Evolutionary conservation across 2,113 vertebrate species (phyloP), one percentile per base, ranked within the genome.

Genomic region (Pionites leucogaster): DNA sequence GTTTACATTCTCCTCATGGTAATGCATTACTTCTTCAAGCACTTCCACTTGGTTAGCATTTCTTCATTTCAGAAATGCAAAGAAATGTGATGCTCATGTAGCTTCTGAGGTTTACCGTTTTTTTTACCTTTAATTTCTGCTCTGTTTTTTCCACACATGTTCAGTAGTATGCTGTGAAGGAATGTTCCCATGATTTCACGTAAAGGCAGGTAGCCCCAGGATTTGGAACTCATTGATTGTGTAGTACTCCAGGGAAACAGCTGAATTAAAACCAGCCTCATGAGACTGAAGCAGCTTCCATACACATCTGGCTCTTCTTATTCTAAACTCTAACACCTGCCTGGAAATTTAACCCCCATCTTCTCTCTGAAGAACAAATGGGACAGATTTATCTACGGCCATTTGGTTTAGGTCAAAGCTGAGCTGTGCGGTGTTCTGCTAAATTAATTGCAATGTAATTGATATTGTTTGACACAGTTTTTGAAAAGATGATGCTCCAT

Each of bases 201-300:
- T 35, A 65, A 97, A 96, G 42, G 22, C 92, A 97, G 96, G 97
- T 97, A 98, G 97, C 97, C 97, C 93, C 93, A 98, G 98, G 98
- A 98, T 98, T 98, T 97, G 95, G 96, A 98, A 92, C 95, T 97
- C 97, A 96, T 93, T 96, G 97, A 97, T 91, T 97, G 91, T 97
- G 90, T 35, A 71, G 39, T 69, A 95, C 97, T 97, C 97, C 60
- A 84, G 98, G 96, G 98, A 98, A 95, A 97, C 1, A 93, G 92
- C 90, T 97, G 98, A 98, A 97, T 98, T 98, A 98, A 98, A 98
- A 98, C 93, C 95, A 97, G 96, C 80, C 96, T 96, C 97, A 20
- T 7, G 97, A 97, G 96, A 95, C 94, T 17, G 16, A 95, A 97
- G 92, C 77, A 94, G 82, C 88, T 97, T 96, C 95, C 92, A 74